Conservation (phyloP, 2,113 vertebrate species). For the zebrafish (Danio rerio) region GRCz12tu NC_133185.1:33175001-33175500, state of each 20-base stretch:
- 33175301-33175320: neutral
- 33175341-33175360: neutral
- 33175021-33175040: slow-evolving; percentile 50
- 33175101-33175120: slow-evolving; percentile 40
- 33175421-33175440: neutral
- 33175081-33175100: slow-evolving; percentile 30
- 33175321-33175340: neutral
- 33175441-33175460: neutral
- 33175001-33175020: slow-evolving; percentile 73
- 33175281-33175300: neutral
- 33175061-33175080: slow-evolving; percentile 58
- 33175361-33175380: neutral
- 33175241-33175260: slow-evolving; percentile 3
- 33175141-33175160: slow-evolving; percentile 33
- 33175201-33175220: neutral
- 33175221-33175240: neutral
- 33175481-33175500: slow-evolving; percentile 56
- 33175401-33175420: no score
- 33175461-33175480: slow-evolving; percentile 3
- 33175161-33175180: slow-evolving; percentile 20
- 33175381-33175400: neutral
- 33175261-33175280: slow-evolving; percentile 19
- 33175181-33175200: neutral
- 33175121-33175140: slow-evolving; percentile 49
- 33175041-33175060: slow-evolving; percentile 50